These are phyloP conservation scores for Megamerina dolium DNA, from an alignment of 2,888 invertebrate species.

Conservation along the genomic window DNA sequence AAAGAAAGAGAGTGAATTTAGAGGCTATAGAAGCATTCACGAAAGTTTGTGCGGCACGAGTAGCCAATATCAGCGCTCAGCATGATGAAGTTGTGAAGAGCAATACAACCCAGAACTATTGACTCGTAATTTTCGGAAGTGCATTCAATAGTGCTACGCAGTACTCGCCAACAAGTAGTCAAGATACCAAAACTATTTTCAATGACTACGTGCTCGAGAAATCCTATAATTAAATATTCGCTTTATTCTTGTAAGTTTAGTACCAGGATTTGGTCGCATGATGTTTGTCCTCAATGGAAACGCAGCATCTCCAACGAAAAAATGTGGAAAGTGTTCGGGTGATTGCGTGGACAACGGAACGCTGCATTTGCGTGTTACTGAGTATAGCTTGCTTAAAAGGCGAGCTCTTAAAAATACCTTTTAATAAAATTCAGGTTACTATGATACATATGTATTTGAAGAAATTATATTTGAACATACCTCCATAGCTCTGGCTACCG, in stretches of 20 bases:
- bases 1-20: no score
- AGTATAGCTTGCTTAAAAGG: no score
- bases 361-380: no score
- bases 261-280: neutral
- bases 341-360: neutral
- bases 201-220: neutral
- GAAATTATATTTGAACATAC: neutral
- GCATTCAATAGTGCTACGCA: slow-evolving; percentile 13
- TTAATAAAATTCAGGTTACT: neutral
- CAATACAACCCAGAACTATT: neutral
- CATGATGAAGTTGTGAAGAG: neutral
- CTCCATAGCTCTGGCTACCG: slow-evolving; percentile 6
- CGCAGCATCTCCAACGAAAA: slow-evolving; percentile 11
- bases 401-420: neutral
- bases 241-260: neutral
- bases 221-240: neutral
- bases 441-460: neutral
- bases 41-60: no score
- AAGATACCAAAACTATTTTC: neutral
- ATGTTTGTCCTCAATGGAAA: neutral
- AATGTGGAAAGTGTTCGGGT: slow-evolving; percentile 8
- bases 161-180: slow-evolving; percentile 9
- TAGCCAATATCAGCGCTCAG: no score
- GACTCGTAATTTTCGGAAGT: neutral
- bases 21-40: no score